phyloP scores from a whole-genome alignment of 2,113 vertebrate genomes.

The Pachycephala philippinensis region DNA sequence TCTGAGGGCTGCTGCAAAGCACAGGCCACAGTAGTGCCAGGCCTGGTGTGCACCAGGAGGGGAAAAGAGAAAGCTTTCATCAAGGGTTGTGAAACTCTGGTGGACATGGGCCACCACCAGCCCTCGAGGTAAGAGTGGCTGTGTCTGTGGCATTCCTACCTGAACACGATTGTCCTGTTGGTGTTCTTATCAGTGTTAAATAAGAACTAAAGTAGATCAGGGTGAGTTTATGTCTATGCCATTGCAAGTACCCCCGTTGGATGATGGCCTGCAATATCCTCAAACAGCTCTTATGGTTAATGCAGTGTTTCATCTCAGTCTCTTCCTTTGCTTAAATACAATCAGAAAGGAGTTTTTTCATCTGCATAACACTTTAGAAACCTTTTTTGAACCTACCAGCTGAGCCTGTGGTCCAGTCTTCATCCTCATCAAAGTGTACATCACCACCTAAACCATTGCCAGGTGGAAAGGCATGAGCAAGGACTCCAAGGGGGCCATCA shows the following conservation, averaged over 20 bases:
- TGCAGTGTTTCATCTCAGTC: not conserved
- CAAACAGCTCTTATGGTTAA: not conserved
- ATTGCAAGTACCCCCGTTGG: not conserved
- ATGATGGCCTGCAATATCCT: not conserved
- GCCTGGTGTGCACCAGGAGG: not conserved
- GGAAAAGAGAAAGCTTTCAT: not conserved
- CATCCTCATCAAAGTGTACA: constrained; percentile 79
- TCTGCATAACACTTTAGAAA: not conserved
- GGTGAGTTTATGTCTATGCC: not conserved
- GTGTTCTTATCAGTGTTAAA: not conserved
- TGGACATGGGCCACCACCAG: not conserved
- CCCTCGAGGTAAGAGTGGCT: not conserved
- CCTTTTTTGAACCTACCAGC: constrained; percentile 40
- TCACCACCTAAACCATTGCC: constrained; percentile 75
- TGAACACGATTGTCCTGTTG: not conserved
- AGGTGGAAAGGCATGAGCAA: constrained; percentile 78
- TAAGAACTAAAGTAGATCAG: not conserved
- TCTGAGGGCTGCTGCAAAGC: not conserved
- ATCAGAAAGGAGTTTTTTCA: not conserved
- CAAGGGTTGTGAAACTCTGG: not conserved
- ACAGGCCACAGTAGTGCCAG: not conserved
- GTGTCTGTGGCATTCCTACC: fast-evolving
- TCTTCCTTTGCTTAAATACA: not conserved
- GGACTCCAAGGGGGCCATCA: constrained; percentile 72
- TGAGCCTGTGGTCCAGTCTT: constrained; percentile 71